Evolutionary conservation across 2,797 vertebrate genomes (phyloP), one percentile per base, ranked within the genome.

Genomic region (Gymnocypris eckloni): DNA sequence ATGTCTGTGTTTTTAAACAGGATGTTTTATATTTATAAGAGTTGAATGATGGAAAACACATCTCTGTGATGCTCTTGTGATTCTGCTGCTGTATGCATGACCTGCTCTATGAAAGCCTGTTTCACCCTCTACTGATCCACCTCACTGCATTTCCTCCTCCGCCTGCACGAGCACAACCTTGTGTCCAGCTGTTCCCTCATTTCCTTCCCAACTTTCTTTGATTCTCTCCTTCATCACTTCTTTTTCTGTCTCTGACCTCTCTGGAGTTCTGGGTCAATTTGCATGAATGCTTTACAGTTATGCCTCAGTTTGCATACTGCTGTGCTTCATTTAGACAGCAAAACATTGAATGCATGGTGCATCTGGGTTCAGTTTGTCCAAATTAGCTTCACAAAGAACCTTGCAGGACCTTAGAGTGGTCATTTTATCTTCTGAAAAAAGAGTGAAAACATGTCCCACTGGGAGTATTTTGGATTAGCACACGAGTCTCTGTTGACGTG

Each of bases 121-220:
- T 95, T 94, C 92, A 94, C 91, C 91, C 93, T 93, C 91, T 81
- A 86, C 88, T 91, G 91, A 93, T 91, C 81, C 88, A 90, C 92
- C 88, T 91, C 88, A 91, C 86, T 90, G 90, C 87, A 89, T 88
- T 92, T 92, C 91, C 93, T 93, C 80, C 86, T 70, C 79, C 12
- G 3, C 37, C 48, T 66, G 50, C 64, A 33, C 48, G 13, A 10
- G 22, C 61, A 76, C 72, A 87, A 71, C 86, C 88, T 89, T 88
- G 54, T 78, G 82, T 89, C 86, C 87, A 50, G 72, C 81, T 59
- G 56, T 73, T 71, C 70, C 37, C 71, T 79, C 69, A 80, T 82
- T 85, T 83, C 80, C 41, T 79, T 72, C 48, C 37, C 77, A 84
- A 66, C 69, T 85, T 41, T 78, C 50, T 80, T 82, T 75, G 69